Evolutionary conservation across 1,140 invertebrate genomes (phyloP).

Genomic region (Pseudomyrmex gracilis): DNA sequence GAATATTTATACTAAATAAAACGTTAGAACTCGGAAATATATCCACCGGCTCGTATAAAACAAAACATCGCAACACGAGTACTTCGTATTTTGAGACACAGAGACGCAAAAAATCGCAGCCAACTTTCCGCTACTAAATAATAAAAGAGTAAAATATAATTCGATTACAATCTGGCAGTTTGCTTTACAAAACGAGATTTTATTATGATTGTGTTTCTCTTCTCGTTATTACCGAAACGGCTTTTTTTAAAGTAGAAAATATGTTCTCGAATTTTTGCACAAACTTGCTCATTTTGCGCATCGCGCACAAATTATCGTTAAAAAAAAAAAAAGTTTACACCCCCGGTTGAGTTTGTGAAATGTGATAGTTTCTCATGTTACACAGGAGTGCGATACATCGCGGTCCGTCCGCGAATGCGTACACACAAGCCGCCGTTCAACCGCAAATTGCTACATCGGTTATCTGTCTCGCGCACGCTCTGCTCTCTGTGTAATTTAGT

Average conservation of each 20-base stretch:
- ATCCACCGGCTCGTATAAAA: no score
- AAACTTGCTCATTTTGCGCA: not conserved
- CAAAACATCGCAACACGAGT: no score
- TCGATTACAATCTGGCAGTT: no score
- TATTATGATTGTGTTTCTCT: not conserved
- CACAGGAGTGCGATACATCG: not conserved
- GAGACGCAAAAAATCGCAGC: no score
- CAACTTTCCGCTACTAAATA: no score
- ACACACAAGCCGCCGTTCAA: not conserved
- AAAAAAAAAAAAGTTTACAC: not conserved
- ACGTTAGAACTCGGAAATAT: no score
- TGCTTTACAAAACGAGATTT: no score
- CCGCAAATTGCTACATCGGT: conserved; percentile 31
- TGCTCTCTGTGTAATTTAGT: not conserved
- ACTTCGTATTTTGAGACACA: no score
- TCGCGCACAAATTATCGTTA: no score
- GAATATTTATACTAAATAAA: no score
- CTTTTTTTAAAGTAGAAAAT: conserved; percentile 9
- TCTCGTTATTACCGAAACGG: not conserved
- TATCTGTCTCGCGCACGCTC: not conserved
- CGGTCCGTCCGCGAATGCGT: not conserved
- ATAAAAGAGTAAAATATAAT: no score
- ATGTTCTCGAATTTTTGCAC: conserved; percentile 1
- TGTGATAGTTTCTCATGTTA: not conserved
- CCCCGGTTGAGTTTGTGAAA: conserved; percentile 16